phyloP scores from a whole-genome alignment of 1,140 invertebrate species.

The Drosophila fuyamai region DNA sequence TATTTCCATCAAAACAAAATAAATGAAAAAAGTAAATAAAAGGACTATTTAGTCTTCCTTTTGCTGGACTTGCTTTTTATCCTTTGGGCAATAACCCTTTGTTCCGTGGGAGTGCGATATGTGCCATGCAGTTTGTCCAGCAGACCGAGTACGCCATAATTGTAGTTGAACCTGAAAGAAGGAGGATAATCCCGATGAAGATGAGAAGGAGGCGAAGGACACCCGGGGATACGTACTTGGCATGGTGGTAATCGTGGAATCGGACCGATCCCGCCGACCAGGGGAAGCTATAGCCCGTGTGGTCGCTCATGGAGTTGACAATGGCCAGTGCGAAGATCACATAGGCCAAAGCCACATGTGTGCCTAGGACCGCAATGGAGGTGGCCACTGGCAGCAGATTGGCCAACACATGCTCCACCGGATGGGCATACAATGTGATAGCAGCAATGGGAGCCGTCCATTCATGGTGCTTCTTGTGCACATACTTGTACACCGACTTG shows the following conservation, averaged over 20 bases:
- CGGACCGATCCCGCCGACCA: slow-evolving; percentile 92
- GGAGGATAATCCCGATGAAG: not conserved
- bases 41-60: slow-evolving; percentile 18
- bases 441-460: slow-evolving; percentile 93
- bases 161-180: slow-evolving; percentile 91
- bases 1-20: not conserved
- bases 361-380: slow-evolving; percentile 91
- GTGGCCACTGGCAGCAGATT: slow-evolving; percentile 92
- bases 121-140: slow-evolving; percentile 94
- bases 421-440: slow-evolving; percentile 93
- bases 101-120: slow-evolving; percentile 29
- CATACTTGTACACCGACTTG: slow-evolving; percentile 90
- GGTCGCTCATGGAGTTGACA: slow-evolving; percentile 92
- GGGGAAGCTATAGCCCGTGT: slow-evolving; percentile 95
- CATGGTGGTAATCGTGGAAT: slow-evolving; percentile 95
- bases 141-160: slow-evolving; percentile 93
- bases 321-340: slow-evolving; percentile 92
- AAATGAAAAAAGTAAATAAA: not conserved
- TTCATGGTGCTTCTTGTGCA: slow-evolving; percentile 94
- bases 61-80: slow-evolving; percentile 8
- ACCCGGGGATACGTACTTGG: slow-evolving; percentile 87
- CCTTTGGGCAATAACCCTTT: slow-evolving; percentile 7
- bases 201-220: too few relatives aligned
- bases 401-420: slow-evolving; percentile 92
- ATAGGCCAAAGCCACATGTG: slow-evolving; percentile 92